Conservation (phyloP, 2,888 invertebrate species). For the Drosophila melanosoma region DNA sequence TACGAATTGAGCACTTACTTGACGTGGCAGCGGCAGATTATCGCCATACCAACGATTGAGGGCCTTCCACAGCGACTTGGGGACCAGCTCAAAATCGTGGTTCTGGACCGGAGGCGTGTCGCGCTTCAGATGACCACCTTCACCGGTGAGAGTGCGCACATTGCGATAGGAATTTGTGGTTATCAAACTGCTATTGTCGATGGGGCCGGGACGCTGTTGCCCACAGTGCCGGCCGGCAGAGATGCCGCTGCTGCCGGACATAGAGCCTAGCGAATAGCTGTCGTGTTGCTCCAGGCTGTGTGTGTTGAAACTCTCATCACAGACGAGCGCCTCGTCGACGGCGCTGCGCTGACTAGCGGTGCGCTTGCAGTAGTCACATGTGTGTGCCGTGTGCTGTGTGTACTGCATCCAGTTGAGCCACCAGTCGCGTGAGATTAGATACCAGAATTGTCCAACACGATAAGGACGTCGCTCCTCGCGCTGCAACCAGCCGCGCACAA, state of each 20-base stretch:
- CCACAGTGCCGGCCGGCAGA: slow-evolving; percentile 87
- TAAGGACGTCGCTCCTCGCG: slow-evolving; percentile 91
- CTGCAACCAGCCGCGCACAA: slow-evolving; percentile 92
- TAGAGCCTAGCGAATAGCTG: slow-evolving; percentile 85
- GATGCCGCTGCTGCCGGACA: slow-evolving; percentile 88
- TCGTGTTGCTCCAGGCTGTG: slow-evolving; percentile 88
- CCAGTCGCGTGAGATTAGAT: slow-evolving; percentile 94
- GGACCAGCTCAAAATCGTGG: slow-evolving; percentile 94
- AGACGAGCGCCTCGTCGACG: slow-evolving; percentile 88
- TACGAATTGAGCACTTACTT: slow-evolving; percentile 80
- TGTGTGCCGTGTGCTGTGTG: slow-evolving; percentile 86
- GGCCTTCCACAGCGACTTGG: slow-evolving; percentile 95
- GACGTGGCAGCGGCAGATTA: slow-evolving; percentile 91
- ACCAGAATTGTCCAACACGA: slow-evolving; percentile 94
- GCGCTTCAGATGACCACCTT: slow-evolving; percentile 92
- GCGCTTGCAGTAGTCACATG: slow-evolving; percentile 85
- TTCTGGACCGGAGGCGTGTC: slow-evolving; percentile 91
- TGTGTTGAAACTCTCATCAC: slow-evolving; percentile 90
- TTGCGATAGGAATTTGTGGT: slow-evolving; percentile 88
- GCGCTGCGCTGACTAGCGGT: slow-evolving; percentile 72
- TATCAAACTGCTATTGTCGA: slow-evolving; percentile 91
- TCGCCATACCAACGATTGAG: slow-evolving; percentile 94
- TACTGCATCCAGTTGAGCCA: slow-evolving; percentile 93
- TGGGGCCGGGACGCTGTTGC: slow-evolving; percentile 88
- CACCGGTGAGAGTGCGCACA: slow-evolving; percentile 92